These are phyloP conservation scores for Sinotaia quadrata DNA, from an alignment of 2,888 invertebrate genomes.

Conservation along the genomic window DNA sequence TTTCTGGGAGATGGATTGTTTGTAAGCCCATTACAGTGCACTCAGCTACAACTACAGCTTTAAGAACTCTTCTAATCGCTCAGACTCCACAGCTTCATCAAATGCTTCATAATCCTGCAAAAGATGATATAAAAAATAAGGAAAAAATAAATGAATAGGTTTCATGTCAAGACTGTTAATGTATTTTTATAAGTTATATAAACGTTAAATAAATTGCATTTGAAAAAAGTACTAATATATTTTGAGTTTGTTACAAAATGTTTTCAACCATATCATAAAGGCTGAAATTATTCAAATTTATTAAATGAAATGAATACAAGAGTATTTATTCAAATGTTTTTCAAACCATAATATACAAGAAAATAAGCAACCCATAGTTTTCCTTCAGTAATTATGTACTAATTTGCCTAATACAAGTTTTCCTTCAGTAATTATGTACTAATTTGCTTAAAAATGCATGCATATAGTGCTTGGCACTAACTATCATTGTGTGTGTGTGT, in stretches of 20 bases:
- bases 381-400: too few species aligned
- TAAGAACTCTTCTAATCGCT: conserved; percentile 27
- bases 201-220: not conserved
- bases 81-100: conserved; percentile 28
- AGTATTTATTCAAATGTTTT: too few species aligned
- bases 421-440: too few species aligned
- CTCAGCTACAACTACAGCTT: not conserved
- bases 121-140: conserved; percentile 9
- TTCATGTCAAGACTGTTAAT: not conserved
- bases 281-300: too few species aligned
- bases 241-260: not conserved
- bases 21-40: not conserved
- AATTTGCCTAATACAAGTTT: too few species aligned
- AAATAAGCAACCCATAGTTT: too few species aligned
- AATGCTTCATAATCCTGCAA: conserved; percentile 31
- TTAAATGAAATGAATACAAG: too few species aligned
- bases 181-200: not conserved
- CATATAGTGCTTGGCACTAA: too few species aligned
- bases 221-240: not conserved
- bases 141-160: not conserved
- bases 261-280: not conserved
- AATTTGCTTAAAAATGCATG: too few species aligned
- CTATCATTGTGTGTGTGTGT: too few species aligned
- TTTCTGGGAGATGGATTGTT: not conserved
- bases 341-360: too few species aligned